Conservation (phyloP, 2,797 vertebrate genomes). For the Pteropus rufus region DNA sequence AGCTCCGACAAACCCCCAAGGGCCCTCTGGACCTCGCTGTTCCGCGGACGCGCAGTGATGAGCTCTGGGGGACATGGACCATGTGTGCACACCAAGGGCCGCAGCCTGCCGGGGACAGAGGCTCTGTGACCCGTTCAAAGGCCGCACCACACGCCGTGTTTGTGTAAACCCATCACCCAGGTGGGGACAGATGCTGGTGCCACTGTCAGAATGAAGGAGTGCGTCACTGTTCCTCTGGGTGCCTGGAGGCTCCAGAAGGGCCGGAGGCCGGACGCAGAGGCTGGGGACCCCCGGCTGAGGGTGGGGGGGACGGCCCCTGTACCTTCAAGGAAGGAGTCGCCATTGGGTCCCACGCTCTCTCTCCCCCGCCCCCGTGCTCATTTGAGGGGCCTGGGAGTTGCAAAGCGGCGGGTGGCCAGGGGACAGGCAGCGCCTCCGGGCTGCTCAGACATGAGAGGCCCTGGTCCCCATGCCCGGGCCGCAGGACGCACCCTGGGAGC, state of each 20-base stretch:
- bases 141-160: accelerated
- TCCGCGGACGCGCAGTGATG: neutral
- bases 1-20: neutral
- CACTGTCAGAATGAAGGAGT: accelerated
- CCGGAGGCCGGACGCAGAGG: no score
- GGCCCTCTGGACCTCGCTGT: neutral
- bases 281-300: no score
- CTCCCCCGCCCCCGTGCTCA: neutral
- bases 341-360: neutral
- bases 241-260: neutral
- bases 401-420: neutral
- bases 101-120: neutral
- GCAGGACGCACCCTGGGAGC: neutral
- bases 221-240: neutral
- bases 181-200: accelerated
- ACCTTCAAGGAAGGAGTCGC: neutral
- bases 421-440: neutral
- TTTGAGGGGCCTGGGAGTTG: accelerated
- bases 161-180: accelerated
- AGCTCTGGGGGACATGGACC: neutral
- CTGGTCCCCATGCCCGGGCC: neutral
- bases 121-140: neutral
- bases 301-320: no score
- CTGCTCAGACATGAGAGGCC: neutral
- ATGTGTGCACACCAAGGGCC: neutral